These are phyloP conservation scores for Nomada hirtipes DNA, from an alignment of 2,888 invertebrate species.

Conservation along the genomic window DNA sequence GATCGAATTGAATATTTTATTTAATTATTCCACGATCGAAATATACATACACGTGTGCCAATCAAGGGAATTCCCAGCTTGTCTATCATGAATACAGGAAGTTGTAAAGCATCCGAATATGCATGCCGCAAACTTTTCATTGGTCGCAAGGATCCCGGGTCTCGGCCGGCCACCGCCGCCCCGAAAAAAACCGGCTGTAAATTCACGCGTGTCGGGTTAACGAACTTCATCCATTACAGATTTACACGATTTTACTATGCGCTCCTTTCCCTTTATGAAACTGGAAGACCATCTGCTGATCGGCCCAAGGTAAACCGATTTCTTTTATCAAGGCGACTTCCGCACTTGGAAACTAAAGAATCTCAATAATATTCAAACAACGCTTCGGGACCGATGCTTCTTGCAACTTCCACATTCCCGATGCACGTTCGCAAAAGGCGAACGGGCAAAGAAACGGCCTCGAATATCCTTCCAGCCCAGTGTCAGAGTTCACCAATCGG, in stretches of 20 bases:
- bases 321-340: neutral
- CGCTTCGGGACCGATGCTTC: no score
- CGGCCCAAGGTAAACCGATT: constrained; percentile 3
- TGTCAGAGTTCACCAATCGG: constrained; percentile 21
- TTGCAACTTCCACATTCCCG: neutral
- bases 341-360: no score
- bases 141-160: constrained; percentile 21
- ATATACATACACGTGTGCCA: neutral
- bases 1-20: no score
- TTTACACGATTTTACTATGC: constrained; percentile 42
- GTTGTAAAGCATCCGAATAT: neutral
- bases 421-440: constrained; percentile 6
- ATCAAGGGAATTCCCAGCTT: neutral
- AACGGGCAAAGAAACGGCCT: neutral
- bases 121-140: constrained; percentile 3
- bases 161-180: neutral
- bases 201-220: constrained; percentile 48
- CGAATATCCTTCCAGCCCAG: neutral
- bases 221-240: constrained; percentile 45
- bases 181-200: constrained; percentile 2
- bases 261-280: neutral
- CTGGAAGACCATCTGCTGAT: constrained; percentile 27
- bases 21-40: no score
- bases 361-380: no score
- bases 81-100: constrained; percentile 9